phyloP scores from a whole-genome alignment of 2,797 vertebrate species.

The Gephyroberyx darwinii region DNA sequence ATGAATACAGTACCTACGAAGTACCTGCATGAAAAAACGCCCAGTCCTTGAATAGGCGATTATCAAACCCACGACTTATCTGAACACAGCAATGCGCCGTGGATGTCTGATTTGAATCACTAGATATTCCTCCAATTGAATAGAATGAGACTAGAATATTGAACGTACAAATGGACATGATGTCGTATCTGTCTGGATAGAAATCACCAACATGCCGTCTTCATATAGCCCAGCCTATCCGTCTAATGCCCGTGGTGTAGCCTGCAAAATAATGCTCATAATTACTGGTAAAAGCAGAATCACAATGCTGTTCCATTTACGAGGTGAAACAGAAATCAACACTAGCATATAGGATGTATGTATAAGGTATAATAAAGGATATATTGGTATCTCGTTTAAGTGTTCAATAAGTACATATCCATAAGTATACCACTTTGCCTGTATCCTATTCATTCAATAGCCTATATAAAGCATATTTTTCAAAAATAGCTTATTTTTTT shows the following conservation, averaged over 20 bases:
- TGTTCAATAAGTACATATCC: slow-evolving; percentile 45
- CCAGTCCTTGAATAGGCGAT: slow-evolving; percentile 25
- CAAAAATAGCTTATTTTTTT: slow-evolving; percentile 47
- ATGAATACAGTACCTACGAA: slow-evolving; percentile 47
- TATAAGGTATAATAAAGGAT: too few species aligned
- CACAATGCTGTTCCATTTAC: slow-evolving; percentile 68
- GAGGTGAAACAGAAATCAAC: slow-evolving; percentile 40
- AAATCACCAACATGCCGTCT: background rate
- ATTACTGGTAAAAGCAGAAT: background rate
- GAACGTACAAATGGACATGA: background rate
- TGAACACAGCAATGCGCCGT: slow-evolving; percentile 19
- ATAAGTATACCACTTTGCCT: slow-evolving; percentile 29
- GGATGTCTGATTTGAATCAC: slow-evolving; percentile 50
- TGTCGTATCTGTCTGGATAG: background rate
- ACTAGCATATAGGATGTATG: too few species aligned
- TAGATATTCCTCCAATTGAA: slow-evolving; percentile 43
- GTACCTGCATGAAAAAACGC: slow-evolving; percentile 21
- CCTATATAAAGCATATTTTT: slow-evolving; percentile 51
- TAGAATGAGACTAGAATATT: slow-evolving; percentile 32
- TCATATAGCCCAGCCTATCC: background rate
- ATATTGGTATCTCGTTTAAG: too few species aligned
- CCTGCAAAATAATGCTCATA: slow-evolving; percentile 4
- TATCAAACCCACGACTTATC: slow-evolving; percentile 1
- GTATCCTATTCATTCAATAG: slow-evolving; percentile 43
- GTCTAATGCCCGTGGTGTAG: background rate